These are phyloP conservation scores for Sibirionetta formosa DNA, from an alignment of 2,797 vertebrate genomes.

Conservation along the genomic window DNA sequence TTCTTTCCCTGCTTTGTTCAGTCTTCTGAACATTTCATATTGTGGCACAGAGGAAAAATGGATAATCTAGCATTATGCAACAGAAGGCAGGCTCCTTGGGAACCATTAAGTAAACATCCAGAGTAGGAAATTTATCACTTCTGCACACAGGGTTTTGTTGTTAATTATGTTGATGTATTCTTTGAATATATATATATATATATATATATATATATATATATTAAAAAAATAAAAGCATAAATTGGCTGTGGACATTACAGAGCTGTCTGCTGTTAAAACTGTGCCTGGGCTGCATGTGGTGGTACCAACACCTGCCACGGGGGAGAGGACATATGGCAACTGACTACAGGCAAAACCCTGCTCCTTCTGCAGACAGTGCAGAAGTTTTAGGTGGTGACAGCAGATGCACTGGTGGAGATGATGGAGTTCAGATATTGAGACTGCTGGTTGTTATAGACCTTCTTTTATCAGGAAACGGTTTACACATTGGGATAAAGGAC, in stretches of 20 bases:
- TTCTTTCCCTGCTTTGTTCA: background rate
- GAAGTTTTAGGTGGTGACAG: background rate
- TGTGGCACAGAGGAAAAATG: background rate
- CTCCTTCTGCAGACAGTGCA: background rate
- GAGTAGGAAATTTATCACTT: background rate
- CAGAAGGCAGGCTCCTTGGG: constrained; percentile 20
- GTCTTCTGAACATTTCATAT: background rate
- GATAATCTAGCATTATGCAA: constrained; percentile 4
- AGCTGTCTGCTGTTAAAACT: background rate
- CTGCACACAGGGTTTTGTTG: background rate
- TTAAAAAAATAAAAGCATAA: background rate
- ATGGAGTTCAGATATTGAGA: accelerated
- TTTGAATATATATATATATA: background rate
- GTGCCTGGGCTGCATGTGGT: background rate
- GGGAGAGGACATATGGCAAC: background rate
- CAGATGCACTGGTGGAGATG: background rate
- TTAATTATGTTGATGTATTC: background rate
- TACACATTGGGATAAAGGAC: background rate
- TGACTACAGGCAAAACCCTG: background rate
- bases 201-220: no score
- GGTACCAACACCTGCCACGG: background rate
- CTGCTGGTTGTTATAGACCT: background rate
- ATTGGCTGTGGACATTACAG: background rate
- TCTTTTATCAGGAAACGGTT: background rate
- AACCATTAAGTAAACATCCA: constrained; percentile 31